Evolutionary conservation across 2,888 invertebrate genomes (phyloP), one percentile per base, ranked within the genome.

Genomic region (Steinernema carpocapsae): DNA sequence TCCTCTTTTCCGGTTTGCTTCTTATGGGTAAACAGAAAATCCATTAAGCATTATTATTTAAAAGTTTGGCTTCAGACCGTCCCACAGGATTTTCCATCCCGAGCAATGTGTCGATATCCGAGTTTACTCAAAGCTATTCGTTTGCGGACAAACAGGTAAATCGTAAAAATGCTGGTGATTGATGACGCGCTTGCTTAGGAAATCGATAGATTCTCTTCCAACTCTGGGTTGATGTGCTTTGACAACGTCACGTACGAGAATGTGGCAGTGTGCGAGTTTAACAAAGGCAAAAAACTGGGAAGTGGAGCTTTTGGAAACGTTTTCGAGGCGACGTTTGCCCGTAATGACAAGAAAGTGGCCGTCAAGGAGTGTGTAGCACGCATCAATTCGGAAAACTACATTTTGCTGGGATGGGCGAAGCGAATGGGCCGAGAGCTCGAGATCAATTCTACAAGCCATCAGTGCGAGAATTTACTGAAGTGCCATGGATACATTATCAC

Each of bases 401-500:
- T 7, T 1, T 17, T 3, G 56, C 56, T 19, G 14, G 22, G 22
- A 3, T 56, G 56, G 56, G 56, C 56, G 4, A 56, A 56, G 56
- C 56, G 22, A 7, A 56, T 26, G 26, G 26, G 24, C 2, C 17
- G 14, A 12, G 22, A 17, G 56, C 4, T 56, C 22, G 26, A 26
- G 26, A 26, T 56, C 22, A 22, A 56, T 26, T 19, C 24, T 1
- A 12, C 4, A 4, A 4, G 14, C 4, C 56, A 22, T 22, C 24
- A 26, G 22, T 56, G 56, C 22, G 24, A 4, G 56, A 56, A 56
- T 56, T 4, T 56, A 3, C 56, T 56, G 4, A 17, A 17, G 2
- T 56, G 56, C 22, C 22, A 56, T 22, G 56, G 56, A 19, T 56
- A 56, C 26, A 56, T 56, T 4, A 19, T 56, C 22, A 37, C 37